Conservation (phyloP, 2,888 invertebrate genomes). For the Entomobrya multifasciata region DNA sequence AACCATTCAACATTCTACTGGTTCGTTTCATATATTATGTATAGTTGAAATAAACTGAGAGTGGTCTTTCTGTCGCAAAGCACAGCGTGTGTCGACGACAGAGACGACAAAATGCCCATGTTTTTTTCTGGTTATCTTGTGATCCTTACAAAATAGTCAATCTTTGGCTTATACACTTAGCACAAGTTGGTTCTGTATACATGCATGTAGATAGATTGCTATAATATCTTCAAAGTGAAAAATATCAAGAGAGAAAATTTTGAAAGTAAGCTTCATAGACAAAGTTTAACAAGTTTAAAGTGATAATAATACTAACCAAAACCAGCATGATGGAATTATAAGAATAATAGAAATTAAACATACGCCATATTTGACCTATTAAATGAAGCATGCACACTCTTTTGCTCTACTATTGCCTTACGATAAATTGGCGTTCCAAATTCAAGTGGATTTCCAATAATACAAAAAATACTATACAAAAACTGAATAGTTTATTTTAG, state of each 20-base stretch:
- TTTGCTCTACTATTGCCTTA: background rate
- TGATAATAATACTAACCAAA: no score
- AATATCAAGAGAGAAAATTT: slow-evolving; percentile 44
- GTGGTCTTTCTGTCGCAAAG: slow-evolving; percentile 14
- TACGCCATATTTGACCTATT: background rate
- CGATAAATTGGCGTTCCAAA: background rate
- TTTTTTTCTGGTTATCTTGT: slow-evolving; percentile 62
- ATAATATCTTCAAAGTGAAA: slow-evolving; percentile 29
- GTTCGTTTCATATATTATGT: background rate
- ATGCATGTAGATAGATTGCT: no score
- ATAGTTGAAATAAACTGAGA: slow-evolving; percentile 6
- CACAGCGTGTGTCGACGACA: slow-evolving; percentile 69
- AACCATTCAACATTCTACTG: background rate
- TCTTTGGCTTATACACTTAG: no score
- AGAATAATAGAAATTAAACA: background rate
- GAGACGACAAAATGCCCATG: slow-evolving; percentile 71
- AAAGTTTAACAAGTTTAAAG: no score
- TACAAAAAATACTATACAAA: no score
- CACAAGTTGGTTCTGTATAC: no score
- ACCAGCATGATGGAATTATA: background rate
- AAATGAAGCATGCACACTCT: background rate
- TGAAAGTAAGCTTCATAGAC: slow-evolving; percentile 5
- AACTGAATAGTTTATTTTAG: no score
- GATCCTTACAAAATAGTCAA: slow-evolving; percentile 56
- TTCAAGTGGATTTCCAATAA: background rate